Base-by-base conservation (phyloP, 1,140 invertebrate species). In the Conopomorpha cramerella region DNA sequence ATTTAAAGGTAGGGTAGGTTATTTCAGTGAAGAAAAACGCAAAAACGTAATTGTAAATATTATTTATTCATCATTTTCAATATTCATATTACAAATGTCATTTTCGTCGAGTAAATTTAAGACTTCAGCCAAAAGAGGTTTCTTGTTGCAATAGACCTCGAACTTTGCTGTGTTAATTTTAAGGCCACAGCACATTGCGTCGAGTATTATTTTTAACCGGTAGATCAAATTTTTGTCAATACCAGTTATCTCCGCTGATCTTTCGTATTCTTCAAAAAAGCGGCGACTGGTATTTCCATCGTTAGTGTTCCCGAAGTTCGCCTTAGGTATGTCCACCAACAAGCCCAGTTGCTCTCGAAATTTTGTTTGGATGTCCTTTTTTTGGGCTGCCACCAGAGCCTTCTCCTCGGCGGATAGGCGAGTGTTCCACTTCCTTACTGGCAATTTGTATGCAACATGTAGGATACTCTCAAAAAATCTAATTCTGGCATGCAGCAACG, bases 391-490 rank as follows among this genome's bases (percentile, higher is more conserved):
- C 11, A 38, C 45, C 34, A 51, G 14, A 13, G 36, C 11, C 42
- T 50, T 43, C 31, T 55, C 54, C n/a, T 51, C 40, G n/a, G 49
- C 39, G 11, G 33, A 27, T 27, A 17, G 8, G 16, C 45, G 13
- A 11, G 26, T 26, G 38, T 44, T 18, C 40, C 38, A 43, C 53
- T 64, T 58, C 45, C 51, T 49, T 8, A 58, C 27, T 8, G 39
- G 36, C 11, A 63, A 31, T 42, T 51, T 62, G 38, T 71, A 63
- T n/a, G 51, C 39, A 33, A 71, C 16, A 39, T 67, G 55, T 11
- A 72, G 35, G 16, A 66, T 32, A 32, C 34, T 54, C 45, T 74
- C 59, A 43, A 72, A 72, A 37, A 71, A 47, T 18, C 57, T 26
- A 30, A 72, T 71, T 41, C 65, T 38, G n/a, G 51, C 49, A 41